Evolutionary conservation across 1,140 invertebrate genomes (phyloP), one percentile per base, ranked within the genome.

Genomic region (Hypothenemus hampei): DNA sequence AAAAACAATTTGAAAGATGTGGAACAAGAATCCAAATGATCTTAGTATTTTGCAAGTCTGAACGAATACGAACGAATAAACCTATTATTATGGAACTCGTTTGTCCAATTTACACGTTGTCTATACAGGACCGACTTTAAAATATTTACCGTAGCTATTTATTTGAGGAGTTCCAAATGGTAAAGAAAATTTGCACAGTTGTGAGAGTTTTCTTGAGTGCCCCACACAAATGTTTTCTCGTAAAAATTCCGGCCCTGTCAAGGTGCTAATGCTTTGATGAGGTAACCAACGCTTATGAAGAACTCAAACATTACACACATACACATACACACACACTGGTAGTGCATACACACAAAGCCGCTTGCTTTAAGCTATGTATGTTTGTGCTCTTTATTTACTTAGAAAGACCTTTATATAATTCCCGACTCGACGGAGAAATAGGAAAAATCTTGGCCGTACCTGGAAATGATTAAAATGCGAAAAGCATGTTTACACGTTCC

Each of bases 231-330:
- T 31, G 3, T 31, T 31, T 3, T 2, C 3, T 31, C 26, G 3
- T 3, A 13, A 31, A 31, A 31, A 11, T 1, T 29, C 15, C 44
- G 44, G 26, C 1, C 26, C 44, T 46, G 26, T n/a, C 15, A 8
- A 39, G 21, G 33, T 35, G 31, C 45, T 47, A 49, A 49, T 22
- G 21, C 4, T 23, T 35, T 11, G 46, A 49, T 49, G 46, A 36
- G 35, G 46, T 49, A 49, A 49, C 46, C 22, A 8, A 24, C 33
- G 46, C 36, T 49, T 49, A 49, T 49, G 46, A 49, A 24, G 20
- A 49, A 49, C 33, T 49, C 46, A 39, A 49, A 49, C 39, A 49
- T 49, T 49, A 49, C 46, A 49, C 33, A 15, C 45, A 35, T 18
- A 45, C 43, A 29, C 11, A 20, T n/a, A n/a, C n/a, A n/a, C n/a